phyloP scores from a whole-genome alignment of 2,797 vertebrate genomes.

The Tragelaphus oryx region DNA sequence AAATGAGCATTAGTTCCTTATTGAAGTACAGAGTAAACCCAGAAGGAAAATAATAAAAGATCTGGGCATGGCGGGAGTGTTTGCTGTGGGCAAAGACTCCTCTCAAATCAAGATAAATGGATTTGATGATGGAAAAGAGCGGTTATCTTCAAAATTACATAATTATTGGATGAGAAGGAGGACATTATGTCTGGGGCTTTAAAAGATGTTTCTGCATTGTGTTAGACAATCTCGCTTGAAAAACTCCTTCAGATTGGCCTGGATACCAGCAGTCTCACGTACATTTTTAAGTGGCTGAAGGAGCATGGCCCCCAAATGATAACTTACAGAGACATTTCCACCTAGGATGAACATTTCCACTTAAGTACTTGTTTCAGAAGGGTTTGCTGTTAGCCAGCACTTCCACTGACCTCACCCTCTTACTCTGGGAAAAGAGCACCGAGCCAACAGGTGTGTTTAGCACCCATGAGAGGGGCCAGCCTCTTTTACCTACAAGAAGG shows the following conservation, averaged over 20 bases:
- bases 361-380: constrained; percentile 45
- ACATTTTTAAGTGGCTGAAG: constrained; percentile 41
- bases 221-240: constrained; percentile 45
- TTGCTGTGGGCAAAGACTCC: neutral
- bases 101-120: constrained; percentile 49
- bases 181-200: constrained; percentile 26
- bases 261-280: neutral
- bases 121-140: constrained; percentile 28
- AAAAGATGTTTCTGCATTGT: constrained; percentile 20
- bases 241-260: constrained; percentile 29
- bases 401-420: constrained; percentile 39
- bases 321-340: constrained; percentile 43
- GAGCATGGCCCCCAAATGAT: neutral
- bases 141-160: constrained; percentile 29
- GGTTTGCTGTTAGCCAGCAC: constrained; percentile 25
- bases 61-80: neutral
- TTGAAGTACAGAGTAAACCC: constrained; percentile 15
- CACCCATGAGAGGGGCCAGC: neutral
- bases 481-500: constrained; percentile 55
- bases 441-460: neutral
- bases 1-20: neutral
- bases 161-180: constrained; percentile 43
- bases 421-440: constrained; percentile 33
- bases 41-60: neutral
- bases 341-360: neutral